Evolutionary conservation across 2,888 invertebrate species (phyloP), one percentile per base, ranked within the genome.

Genomic region (Drosophila borealis): DNA sequence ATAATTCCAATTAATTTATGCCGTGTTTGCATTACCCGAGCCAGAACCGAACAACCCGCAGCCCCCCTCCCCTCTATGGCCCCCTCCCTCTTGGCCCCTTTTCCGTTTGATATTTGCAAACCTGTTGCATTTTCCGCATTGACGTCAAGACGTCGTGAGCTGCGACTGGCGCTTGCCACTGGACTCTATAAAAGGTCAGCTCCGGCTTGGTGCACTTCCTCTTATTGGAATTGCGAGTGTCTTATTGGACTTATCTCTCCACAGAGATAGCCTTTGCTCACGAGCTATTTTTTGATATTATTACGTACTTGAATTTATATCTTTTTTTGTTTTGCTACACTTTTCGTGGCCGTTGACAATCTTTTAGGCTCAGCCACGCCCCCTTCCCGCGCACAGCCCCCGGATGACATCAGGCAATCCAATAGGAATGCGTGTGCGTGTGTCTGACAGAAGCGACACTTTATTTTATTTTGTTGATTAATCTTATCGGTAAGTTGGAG

Each of bases 81-180:
- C 19, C 10, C 17, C 3, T 29, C 2, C 2, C 17, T 6, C 8
- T 3, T 4, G 10, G 3, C 1, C 17, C n/a, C 14, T 10, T 4
- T 21, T 44, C 25, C 34, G 17, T 45, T 44, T 11, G 17, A 4
- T 19, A 44, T 54, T 21, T 51, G 69, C 57, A 82, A 78, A 86
- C 87, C 87, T 83, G 84, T 84, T 84, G 84, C 84, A 78, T 73
- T 84, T 84, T 87, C 84, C 84, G 84, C 84, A 78, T 84, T 68
- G 45, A 56, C 63, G 63, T 33, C 8, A 6, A 74, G 64, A 2
- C 29, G 8, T 85, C 83, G 76, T 79, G 79, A 67, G 74, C 83
- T 86, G 64, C 79, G 73, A 56, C 62, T 80, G 50, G 69, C 56
- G 45, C 34, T 49, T 70, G 50, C 33, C 36, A 29, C 21, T 62